Base-by-base conservation (phyloP, 1,140 invertebrate genomes). In the Drosophila triauraria region DNA sequence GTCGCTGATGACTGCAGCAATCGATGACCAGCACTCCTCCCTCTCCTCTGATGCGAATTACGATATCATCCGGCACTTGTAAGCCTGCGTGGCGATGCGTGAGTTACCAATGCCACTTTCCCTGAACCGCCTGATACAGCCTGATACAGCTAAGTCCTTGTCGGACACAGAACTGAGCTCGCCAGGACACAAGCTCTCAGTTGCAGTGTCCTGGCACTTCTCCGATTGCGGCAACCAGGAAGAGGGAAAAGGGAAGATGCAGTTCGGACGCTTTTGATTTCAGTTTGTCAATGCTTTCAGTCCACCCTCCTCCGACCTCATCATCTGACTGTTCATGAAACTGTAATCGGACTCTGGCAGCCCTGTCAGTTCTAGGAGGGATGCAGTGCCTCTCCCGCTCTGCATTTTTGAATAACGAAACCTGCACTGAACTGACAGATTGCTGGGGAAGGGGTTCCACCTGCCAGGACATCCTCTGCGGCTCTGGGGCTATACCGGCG, bases 1-100 rank as follows among this genome's bases (percentile, higher is more conserved):
- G 25, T 20, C 48, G 25, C 44, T 25, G 47, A 70, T 27, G 70
- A 58, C 64, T 83, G 75, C 80, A 51, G 32, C 69, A 83, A 65
- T 83, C 80, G 27, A 71, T 57, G 64, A 48, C 20, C 53, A 54
- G 13, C 46, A 60, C 60, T 64, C 43, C 47, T 1, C 23, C 23
- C 35, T 25, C 43, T 46, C 48, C 54, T 50, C 47, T 48, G 63
- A 40, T 25, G 15, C 47, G 47, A 54, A 57, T 57, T 57, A 63
- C 46, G 50, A 63, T 56, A 63, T 27, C 50, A 56, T 67, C 57
- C 44, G 25, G 48, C 60, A 23, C 44, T 32, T 63, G 58, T 64
- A 56, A 72, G 48, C 44, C 53, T 43, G 53, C 61, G 50, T 81
- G 78, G 46, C 51, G 44, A 40, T 71, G 71, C 78, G 71, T 61